Evolutionary conservation across 2,888 invertebrate genomes (phyloP), one percentile per base, ranked within the genome.

Genomic region (Drosophila recens): DNA sequence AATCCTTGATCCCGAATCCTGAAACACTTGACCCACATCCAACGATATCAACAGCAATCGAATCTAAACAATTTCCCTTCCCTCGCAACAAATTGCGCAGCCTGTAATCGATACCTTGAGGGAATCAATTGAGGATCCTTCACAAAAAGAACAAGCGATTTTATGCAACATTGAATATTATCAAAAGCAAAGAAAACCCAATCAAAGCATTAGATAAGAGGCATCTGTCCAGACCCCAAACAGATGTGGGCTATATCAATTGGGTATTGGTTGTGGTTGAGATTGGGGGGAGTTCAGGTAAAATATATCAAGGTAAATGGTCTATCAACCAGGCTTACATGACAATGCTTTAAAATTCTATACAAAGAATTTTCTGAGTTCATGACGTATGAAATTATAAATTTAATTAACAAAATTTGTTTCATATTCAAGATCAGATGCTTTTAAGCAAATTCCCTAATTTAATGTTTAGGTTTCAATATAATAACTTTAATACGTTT

Each of bases 21-120:
- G 23, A 65, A 71, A 64, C 87, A 86, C 87, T 86, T 83, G 83
- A 83, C 83, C 83, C 87, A 81, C 77, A 86, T 79, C 56, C 66
- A 63, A 58, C 61, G 59, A 70, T 74, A 74, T 65, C 66, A 70
- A 74, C 65, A 66, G 5, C 63, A 48, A 48, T 48, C 57, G 27
- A 57, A 74, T 61, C 73, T 45, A 52, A 45, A 53, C 43, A 67
- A 40, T 57, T 38, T 48, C 36, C 30, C 20, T 38, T 43, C n/a
- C 45, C 42, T 36, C 9, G 36, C n/a, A 42, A 13, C 53, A 53
- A 65, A 72, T 65, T 65, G 65, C 63, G 73, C 64, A 46, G 68
- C 30, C 34, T 62, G 82, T 82, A 85, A 83, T 80, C 71, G 84
- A 87, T 83, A 83, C 67, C 36, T 63, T 67, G 46, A 63, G 45